Base-by-base conservation (phyloP, 2,888 invertebrate genomes). In the Physocephala rufipes region DNA sequence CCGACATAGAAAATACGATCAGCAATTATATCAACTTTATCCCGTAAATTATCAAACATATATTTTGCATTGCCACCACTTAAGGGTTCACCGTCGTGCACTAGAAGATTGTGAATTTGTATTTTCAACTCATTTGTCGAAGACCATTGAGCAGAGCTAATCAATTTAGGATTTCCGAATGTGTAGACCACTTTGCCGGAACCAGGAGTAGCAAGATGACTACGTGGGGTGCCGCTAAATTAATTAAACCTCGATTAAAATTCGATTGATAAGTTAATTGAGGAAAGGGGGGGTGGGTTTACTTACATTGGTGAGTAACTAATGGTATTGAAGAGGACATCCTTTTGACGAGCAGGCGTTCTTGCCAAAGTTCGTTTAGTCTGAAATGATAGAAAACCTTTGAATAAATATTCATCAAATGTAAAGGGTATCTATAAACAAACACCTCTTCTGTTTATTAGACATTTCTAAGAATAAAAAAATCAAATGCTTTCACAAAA, bases 181-280 rank as follows among this genome's bases (percentile, higher is more conserved):
- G 89, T 88, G 78, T 88, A 88, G 26, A 92, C 88, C 16, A 90
- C 88, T 67, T 90, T 89, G 2, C 92, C 92, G 55, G 90, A 88
- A 65, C 78, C 79, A 16, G 77, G 63, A 72, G 75, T 76, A 63
- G 80, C 79, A 15, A 69, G 75, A 51, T 79, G 79, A 45, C 78
- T 76, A 72, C 80, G 80, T 67, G 81, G 80, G 70, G 81, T 80
- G 53, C 79, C 78, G 28, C 77, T 78, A n/a, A n/a, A n/a, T n/a
- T n/a, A n/a, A n/a, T n/a, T n/a, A n/a, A n/a, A n/a, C n/a, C n/a
- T n/a, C n/a, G n/a, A n/a, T n/a, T n/a, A n/a, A n/a, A n/a, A n/a
- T n/a, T n/a, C n/a, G n/a, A n/a, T n/a, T n/a, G n/a, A n/a, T n/a
- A n/a, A n/a, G n/a, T n/a, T n/a, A n/a, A n/a, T n/a, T n/a, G n/a